Evolutionary conservation across 2,888 invertebrate species (phyloP).

Genomic region (Steinernema carpocapsae): DNA sequence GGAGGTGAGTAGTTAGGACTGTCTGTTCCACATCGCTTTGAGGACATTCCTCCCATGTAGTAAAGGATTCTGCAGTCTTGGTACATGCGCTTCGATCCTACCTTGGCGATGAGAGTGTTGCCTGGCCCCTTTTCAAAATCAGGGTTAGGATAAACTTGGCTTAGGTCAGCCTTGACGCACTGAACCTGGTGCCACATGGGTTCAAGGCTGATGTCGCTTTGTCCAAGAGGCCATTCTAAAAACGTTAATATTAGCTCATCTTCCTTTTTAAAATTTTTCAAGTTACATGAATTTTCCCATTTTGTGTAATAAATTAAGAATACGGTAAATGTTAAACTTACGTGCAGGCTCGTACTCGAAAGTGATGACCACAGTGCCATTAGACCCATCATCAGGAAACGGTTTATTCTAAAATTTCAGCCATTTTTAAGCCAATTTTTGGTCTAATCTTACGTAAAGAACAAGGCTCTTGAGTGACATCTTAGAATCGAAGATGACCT

Average conservation of each 20-base stretch:
- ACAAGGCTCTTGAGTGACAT: slow-evolving; percentile 40
- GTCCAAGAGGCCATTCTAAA: slow-evolving; percentile 61
- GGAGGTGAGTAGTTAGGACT: slow-evolving; percentile 48
- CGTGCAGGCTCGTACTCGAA: slow-evolving; percentile 45
- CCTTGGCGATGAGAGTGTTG: slow-evolving; percentile 48
- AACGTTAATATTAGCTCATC: too few species aligned
- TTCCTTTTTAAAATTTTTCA: neutral
- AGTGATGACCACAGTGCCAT: slow-evolving; percentile 55
- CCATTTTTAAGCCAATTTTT: too few species aligned
- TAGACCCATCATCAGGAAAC: slow-evolving; percentile 45
- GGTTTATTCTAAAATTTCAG: slow-evolving; percentile 41
- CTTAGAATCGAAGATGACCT: slow-evolving; percentile 41
- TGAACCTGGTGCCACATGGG: slow-evolving; percentile 62
- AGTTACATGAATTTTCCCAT: neutral
- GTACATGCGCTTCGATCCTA: slow-evolving; percentile 63
- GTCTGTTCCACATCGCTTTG: slow-evolving; percentile 40
- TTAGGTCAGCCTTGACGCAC: slow-evolving; percentile 57
- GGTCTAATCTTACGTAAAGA: slow-evolving; percentile 34
- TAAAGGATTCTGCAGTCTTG: slow-evolving; percentile 58
- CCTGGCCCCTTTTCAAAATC: slow-evolving; percentile 48
- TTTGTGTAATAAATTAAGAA: too few species aligned
- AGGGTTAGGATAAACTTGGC: slow-evolving; percentile 56
- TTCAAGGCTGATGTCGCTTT: slow-evolving; percentile 54
- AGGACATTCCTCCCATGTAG: slow-evolving; percentile 47
- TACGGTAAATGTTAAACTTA: too few species aligned